phyloP scores from a whole-genome alignment of 1,140 invertebrate genomes.

The Cydia amplana region DNA sequence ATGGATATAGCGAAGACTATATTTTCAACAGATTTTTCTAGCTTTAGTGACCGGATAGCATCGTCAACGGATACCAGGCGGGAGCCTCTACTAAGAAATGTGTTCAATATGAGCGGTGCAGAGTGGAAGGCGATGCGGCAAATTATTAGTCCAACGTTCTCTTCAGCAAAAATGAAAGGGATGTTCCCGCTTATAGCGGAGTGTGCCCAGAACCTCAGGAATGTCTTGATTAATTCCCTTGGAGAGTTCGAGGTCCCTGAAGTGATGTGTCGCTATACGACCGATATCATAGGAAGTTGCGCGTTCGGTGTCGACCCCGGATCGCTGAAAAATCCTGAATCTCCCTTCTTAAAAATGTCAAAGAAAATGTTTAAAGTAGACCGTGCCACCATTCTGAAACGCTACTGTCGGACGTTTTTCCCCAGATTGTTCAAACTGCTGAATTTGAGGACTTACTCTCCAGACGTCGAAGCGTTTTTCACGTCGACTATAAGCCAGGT shows the following conservation, averaged over 20 bases:
- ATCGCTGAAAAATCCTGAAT: slow-evolving; percentile 62
- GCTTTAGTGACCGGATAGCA: slow-evolving; percentile 72
- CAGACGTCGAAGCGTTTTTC: slow-evolving; percentile 68
- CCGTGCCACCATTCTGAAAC: slow-evolving; percentile 62
- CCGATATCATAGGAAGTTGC: slow-evolving; percentile 73
- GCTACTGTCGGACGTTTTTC: slow-evolving; percentile 68
- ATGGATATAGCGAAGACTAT: slow-evolving; percentile 73
- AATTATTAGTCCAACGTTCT: slow-evolving; percentile 74
- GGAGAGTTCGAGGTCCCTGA: slow-evolving; percentile 62
- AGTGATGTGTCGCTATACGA: slow-evolving; percentile 67
- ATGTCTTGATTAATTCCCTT: slow-evolving; percentile 41
- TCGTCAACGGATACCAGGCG: slow-evolving; percentile 67
- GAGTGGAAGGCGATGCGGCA: slow-evolving; percentile 75
- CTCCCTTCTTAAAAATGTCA: slow-evolving; percentile 71
- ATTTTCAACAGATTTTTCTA: slow-evolving; percentile 73
- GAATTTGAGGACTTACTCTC: slow-evolving; percentile 65
- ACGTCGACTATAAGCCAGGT: slow-evolving; percentile 68
- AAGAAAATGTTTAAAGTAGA: slow-evolving; percentile 70
- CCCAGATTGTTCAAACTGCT: slow-evolving; percentile 68
- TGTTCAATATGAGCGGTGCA: slow-evolving; percentile 72
- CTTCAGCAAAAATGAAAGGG: slow-evolving; percentile 76
- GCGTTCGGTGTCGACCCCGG: slow-evolving; percentile 71
- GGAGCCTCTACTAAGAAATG: slow-evolving; percentile 69
- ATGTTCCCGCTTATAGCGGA: slow-evolving; percentile 76
- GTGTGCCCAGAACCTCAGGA: slow-evolving; percentile 61